These are phyloP conservation scores for Campoletis raptor DNA, from an alignment of 2,888 invertebrate species.

Conservation along the genomic window DNA sequence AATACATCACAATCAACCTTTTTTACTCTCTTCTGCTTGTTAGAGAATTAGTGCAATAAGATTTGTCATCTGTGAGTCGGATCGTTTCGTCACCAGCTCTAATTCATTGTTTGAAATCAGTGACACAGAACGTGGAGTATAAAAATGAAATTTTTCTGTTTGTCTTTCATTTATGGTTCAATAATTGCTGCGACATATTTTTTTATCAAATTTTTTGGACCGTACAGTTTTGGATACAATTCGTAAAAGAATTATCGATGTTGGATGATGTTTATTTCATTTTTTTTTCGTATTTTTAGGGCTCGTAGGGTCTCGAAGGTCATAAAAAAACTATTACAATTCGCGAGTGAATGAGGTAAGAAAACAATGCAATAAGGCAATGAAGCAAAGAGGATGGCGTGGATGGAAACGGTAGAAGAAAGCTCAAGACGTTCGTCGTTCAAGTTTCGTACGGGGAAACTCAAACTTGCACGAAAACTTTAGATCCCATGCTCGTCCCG, in stretches of 20 bases:
- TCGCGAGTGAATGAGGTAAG: conserved; percentile 15
- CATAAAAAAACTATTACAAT: conserved; percentile 29
- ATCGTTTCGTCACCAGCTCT: background rate
- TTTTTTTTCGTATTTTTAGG: too few species aligned
- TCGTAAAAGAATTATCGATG: too few species aligned
- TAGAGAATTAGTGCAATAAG: background rate
- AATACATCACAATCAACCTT: conserved; percentile 19
- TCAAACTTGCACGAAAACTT: conserved; percentile 67
- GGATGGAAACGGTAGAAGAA: conserved; percentile 20
- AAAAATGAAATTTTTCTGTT: background rate
- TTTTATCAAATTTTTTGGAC: too few species aligned
- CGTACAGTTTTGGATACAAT: too few species aligned
- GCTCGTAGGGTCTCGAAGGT: background rate
- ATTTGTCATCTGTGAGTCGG: background rate
- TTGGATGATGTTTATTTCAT: conserved; percentile 4
- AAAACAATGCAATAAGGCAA: conserved; percentile 51
- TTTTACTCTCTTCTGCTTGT: background rate
- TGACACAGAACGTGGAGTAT: background rate
- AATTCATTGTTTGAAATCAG: background rate
- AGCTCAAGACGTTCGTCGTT: conserved; percentile 27
- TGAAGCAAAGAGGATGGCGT: conserved; percentile 29
- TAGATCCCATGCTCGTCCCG: conserved; percentile 47
- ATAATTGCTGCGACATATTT: background rate
- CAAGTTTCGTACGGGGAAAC: conserved; percentile 43
- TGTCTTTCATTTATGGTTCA: background rate